Base-by-base conservation (phyloP, 2,113 vertebrate species). In the Micronycteris hirsuta region DNA sequence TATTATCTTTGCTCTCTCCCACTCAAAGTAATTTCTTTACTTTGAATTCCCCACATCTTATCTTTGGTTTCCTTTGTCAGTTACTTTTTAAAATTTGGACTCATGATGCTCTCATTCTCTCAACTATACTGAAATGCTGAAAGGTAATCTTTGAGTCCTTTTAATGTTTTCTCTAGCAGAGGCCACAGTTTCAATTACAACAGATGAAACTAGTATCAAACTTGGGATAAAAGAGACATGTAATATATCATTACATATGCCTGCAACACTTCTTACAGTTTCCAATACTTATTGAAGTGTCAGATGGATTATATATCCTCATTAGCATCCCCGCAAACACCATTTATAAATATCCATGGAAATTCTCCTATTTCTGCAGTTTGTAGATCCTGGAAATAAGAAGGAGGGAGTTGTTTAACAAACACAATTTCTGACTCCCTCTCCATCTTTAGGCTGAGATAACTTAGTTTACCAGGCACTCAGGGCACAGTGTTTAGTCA, bases 401-500 rank as follows among this genome's bases (percentile, higher is more conserved):
- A 63, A 43, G 49, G 54, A 94, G 14, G 19, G n/a, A 85, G 20
- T 54, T 86, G n/a, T 83, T 94, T 56, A 86, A 71, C 76, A 86
- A 80, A 96, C 87, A 52, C 22, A 91, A 94, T 96, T 91, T 97
- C 94, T 89, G 86, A 15, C 17, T 95, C 47, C 77, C 63, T 91
- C 83, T 93, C 28, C 63, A 88, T 88, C 58, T 89, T 91, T 95
- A 84, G 67, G 56, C 58, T 91, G 83, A 96, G 82, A 94, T 95
- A 93, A 96, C 61, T 88, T 85, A 95, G 73, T 97, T 96, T 94
- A 89, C 65, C 41, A 61, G 83, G 49, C 81, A 89, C 61, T 87
- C 33, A 70, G 41, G 89, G 41, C 74, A 96, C 5, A 61, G 70
- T 86, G 43, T 92, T 97, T 95, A 96, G 95, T 96, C 78, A 77